Evolutionary conservation across 2,113 vertebrate genomes (phyloP), one percentile per base, ranked within the genome.

Genomic region (Fukomys damarensis): DNA sequence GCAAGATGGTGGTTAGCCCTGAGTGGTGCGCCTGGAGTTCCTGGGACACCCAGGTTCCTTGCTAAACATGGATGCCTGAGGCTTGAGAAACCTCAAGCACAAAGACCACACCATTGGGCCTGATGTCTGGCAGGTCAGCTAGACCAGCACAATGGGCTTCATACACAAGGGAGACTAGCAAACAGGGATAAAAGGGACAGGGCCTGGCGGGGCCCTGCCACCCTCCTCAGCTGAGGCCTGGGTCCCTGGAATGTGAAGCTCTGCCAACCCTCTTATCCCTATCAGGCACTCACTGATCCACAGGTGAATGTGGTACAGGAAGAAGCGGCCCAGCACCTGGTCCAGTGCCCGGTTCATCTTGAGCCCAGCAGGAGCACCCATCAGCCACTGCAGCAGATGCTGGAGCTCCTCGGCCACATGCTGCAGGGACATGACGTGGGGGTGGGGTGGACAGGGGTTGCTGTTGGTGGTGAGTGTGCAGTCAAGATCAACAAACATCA

Each of bases 281-380:
- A 20, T 1, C 3, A 16, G 91, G 96, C 72, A 99, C 99, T 99
- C 98, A 99, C 99, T 99, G 98, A 99, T 99, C 99, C 99, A 99
- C 35, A 99, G 99, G 97, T 99, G 99, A 92, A 99, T 99, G 98
- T 99, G 99, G 97, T 99, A 99, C 49, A 99, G 99, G 98, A 99
- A 99, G 98, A 99, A 99, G 41, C 99, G 99, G 6, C 99, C 99
- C 98, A 99, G 97, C 59, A 99, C 99, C 97, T 99, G 99, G 97
- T 99, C 99, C 98, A 99, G 97, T 6, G 99, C 99, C 77, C 99
- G 98, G 98, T 99, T 99, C 99, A 99, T 99, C 98, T 99, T 99
- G 97, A 99, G 98, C 5, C 99, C 99, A 0, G 99, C 99, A 0
- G 99, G 99, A 0, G 99, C 99, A 49, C 99, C 99, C 99, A 99